Evolutionary conservation across 2,797 vertebrate genomes (phyloP), one percentile per base, ranked within the genome.

Genomic region (Ctenosaura bakeri): DNA sequence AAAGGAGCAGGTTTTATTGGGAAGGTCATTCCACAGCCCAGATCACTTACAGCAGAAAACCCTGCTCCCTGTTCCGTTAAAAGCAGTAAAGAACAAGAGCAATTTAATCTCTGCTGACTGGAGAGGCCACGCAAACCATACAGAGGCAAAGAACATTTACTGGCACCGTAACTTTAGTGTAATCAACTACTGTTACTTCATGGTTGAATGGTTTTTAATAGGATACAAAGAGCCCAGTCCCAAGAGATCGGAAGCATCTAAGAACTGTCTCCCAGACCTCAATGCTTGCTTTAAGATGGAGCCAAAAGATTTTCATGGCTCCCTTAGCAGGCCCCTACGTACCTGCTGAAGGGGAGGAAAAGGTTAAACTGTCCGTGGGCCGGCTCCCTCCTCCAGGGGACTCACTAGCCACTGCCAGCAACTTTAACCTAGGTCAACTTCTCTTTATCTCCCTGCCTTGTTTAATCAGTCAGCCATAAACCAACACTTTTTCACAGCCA

Each of bases 381-480:
- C 0, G 0, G 26, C 6, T 69, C 18, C 24, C 32, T 46, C 6
- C 32, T 64, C 29, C 35, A 26, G 20, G 59, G 22, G 22, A 9
- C 82, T 6, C 78, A 10, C 54, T 29, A 10, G 38, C 69, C n/a
- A 42, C 71, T 64, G 69, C 88, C 46, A 84, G 54, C 69, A 0
- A 56, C 79, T 86, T 83, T 54, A 78, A 46, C 82, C 87, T 69
- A 20, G 89, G 87, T 90, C 92, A 89, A 64, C 42, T 80, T 87
- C 82, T 83, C 79, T 90, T 91, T 93, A 86, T 88, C 92, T 76
- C 74, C 83, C 86, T 1, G n/a, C 86, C 87, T 80, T 46, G 35
- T 92, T 92, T 91, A 92, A 93, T 91, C 87, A 91, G 88, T 92
- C 83, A 93, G 79, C 86, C 89, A 88, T 93, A 90, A 94, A 91